Base-by-base conservation (phyloP, 1,140 invertebrate species). In the Callitettix versicolor region DNA sequence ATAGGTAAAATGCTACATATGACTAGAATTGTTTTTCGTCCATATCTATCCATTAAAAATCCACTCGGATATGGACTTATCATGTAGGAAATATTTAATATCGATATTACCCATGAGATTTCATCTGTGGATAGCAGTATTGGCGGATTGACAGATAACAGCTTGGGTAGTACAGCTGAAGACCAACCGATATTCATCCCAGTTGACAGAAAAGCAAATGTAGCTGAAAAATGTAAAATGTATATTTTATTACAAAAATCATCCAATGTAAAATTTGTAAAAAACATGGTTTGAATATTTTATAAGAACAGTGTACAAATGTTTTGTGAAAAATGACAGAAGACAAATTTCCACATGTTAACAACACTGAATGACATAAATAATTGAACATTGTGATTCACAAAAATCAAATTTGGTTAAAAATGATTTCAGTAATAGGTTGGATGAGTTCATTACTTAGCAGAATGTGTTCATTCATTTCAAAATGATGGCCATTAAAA, bases 1-100 rank as follows among this genome's bases (percentile, higher is more conserved):
- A 56, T 72, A 0, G 80, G 70, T 9, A 72, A 72, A 7, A 70
- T 71, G 4, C 81, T 77, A 59, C 81, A 76, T 15, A 82, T 74
- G 6, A 89, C 85, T 1, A 85, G 64, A 5, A 79, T 24, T 82
- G 85, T 53, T 20, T 58, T 49, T 26, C 47, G 24, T 26, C 47
- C 47, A 34, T 20, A 26, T 49, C 24, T 26, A 3, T 49, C 47
- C 47, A 49, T 49, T 17, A 49, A 18, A 34, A 49, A 30, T 14
- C 22, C 22, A 3, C 12, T 21, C 11, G 47, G 47, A 18, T 20
- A 11, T 15, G 47, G 22, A 30, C 47, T 33, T 12, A 49, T 3
- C 2, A 49, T 34, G 14, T 12, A n/a, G 30, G 17, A 17, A 6
- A 49, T 15, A 33, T 18, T 30, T 14, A 18, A 12, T 34, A 49